Conservation (phyloP, 2,888 invertebrate species). For the Eupsilia transversa region DNA sequence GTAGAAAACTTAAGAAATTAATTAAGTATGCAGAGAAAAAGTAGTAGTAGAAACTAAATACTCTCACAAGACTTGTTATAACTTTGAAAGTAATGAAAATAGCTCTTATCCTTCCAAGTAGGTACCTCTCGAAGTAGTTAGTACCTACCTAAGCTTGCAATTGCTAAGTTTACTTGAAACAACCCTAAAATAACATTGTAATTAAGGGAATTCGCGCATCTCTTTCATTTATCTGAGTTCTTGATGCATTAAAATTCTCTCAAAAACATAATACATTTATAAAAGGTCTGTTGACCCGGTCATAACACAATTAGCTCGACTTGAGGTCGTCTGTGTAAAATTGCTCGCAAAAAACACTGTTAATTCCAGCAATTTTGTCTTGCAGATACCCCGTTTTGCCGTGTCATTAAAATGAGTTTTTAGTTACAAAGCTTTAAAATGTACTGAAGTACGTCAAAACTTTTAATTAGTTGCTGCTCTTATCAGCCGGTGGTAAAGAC, state of each 20-base stretch:
- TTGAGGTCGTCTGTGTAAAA: constrained; percentile 43
- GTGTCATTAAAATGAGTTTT: constrained; percentile 37
- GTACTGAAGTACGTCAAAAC: constrained; percentile 49
- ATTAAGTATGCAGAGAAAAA: background rate
- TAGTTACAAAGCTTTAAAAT: constrained; percentile 55
- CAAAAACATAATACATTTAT: constrained; percentile 59
- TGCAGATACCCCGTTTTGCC: constrained; percentile 35
- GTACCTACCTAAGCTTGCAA: constrained; percentile 13
- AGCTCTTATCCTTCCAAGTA: constrained; percentile 1
- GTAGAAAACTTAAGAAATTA: background rate
- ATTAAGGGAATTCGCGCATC: constrained; percentile 40
- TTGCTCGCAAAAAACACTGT: constrained; percentile 41
- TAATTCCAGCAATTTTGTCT: constrained; percentile 32
- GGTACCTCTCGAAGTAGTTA: constrained; percentile 2
- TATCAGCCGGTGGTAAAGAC: constrained; percentile 45
- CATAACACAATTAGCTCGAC: constrained; percentile 69
- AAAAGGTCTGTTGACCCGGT: constrained; percentile 72
- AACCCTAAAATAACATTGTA: constrained; percentile 11
- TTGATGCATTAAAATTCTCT: constrained; percentile 64
- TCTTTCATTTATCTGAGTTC: constrained; percentile 39
- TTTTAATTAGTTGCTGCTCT: constrained; percentile 63
- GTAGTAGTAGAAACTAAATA: background rate
- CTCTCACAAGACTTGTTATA: background rate
- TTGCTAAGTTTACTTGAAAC: constrained; percentile 11
- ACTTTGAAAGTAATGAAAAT: constrained; percentile 21